Evolutionary conservation across 2,113 vertebrate genomes (phyloP), one percentile per base, ranked within the genome.

Genomic region (Rattus rattus): DNA sequence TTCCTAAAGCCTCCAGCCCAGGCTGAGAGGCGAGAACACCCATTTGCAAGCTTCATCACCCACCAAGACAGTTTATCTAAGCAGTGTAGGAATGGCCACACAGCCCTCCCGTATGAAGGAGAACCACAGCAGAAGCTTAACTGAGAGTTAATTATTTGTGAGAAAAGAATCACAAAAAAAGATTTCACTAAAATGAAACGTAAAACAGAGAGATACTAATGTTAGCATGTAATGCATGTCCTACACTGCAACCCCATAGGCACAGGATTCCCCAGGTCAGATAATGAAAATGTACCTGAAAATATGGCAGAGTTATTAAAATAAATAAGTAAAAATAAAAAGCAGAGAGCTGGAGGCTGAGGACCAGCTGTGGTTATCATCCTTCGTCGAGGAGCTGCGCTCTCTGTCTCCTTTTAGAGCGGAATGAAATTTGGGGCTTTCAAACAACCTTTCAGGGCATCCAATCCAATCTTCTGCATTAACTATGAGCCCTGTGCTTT

Each of bases 81-180:
- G 13, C 5, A 73, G 43, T 69, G 2, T 1, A 87, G 61, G 63
- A 96, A 89, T 11, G 75, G 72, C 3, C 86, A 75, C 19, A 4
- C 13, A 43, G 2, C 3, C 47, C 30, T 54, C 33, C 5, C 22
- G 33, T 61, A 47, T 47, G 47, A 95, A 93, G n/a, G 14, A 93
- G 22, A 84, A 7, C 80, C 91, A 47, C 6, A 33, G 86, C 11
- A 52, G 30, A 93, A 96, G 36, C 75, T 43, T 95, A 61, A 90
- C 67, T 94, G 77, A 54, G 26, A 91, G 81, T 94, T 92, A 52
- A 90, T 79, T 92, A 94, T 52, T 90, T 75, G 79, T 88, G 56
- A 94, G 43, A 92, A 93, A 95, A 11, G 87, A 92, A 92, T 91
- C 47, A 91, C 65, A 84, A 65, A 63, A 89, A 65, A 28, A 95